Base-by-base conservation (phyloP, 2,797 vertebrate genomes). In the Danio jaintianensis region DNA sequence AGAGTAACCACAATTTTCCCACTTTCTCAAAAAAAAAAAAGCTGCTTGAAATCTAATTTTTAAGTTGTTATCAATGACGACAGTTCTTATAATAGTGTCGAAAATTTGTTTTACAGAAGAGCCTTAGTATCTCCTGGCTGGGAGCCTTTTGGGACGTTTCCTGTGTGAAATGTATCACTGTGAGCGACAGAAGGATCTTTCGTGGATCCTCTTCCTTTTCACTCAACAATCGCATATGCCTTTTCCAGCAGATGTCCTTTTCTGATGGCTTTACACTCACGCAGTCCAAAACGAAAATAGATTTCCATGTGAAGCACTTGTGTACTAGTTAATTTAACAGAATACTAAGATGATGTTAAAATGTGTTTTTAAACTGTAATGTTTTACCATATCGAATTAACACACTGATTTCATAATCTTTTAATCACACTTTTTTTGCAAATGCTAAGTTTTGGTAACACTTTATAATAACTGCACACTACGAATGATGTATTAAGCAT, bases 191-290 rank as follows among this genome's bases (percentile, higher is more conserved):
- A 79, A 70, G 67, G 56, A 79, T 70, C 64, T 48, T 22, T 69
- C 47, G 15, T 53, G 66, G 12, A 18, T 61, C 56, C 9, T 53
- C 47, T 52, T 79, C 36, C 6, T 70, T 61, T 79, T 79, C 38
- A 29, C 18, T 71, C 36, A 52, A 47, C 68, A 40, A 62, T 68
- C 64, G 62, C 67, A 70, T 71, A 70, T 48, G 52, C 45, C 77
- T 62, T 78, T 50, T 70, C 47, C 67, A 63, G 50, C 72, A 70
- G 67, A 79, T 79, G 77, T 79, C 77, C 56, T 70, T 78, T 79
- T 62, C 18, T 71, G 77, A 71, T 18, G 5, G 10, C 52, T 78
- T 78, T n/a, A 70, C 12, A 61, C 67, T 42, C 45, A 22, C 38
- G 8, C 45, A 22, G 13, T 70, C 29, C 36, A 52, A 61, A 59